Evolutionary conservation across 2,888 invertebrate genomes (phyloP), one percentile per base, ranked within the genome.

Genomic region (Osmoderma eremita): DNA sequence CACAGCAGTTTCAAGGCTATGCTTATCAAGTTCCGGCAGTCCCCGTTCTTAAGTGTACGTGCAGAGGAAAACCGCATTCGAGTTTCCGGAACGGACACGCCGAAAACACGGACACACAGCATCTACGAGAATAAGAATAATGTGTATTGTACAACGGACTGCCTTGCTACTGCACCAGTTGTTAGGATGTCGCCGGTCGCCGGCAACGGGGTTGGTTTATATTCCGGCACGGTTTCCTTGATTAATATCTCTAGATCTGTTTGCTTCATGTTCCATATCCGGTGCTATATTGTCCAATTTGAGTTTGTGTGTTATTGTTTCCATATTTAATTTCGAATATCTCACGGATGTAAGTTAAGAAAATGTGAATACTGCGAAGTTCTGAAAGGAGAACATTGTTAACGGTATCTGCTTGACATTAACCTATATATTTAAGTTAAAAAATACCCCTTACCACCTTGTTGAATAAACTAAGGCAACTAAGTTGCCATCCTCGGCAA

Each of bases 151-250:
- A 18, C 45, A 45, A 30, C 45, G 45, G 48, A 39, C 36, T 38
- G 56, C 58, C 73, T 73, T 74, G 73, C 74, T 70, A 70, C 72
- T 72, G 74, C 69, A 73, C 73, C 75, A 74, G 73, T 75, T 73
- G 74, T 74, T 71, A 72, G 73, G 71, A 71, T 68, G 69, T 45
- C 58, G 30, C 15, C 72, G 73, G 73, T 74, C 72, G 74, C 73
- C 72, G 67, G 67, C 66, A 70, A 72, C 69, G 63, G 63, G 70
- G 68, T 71, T 69, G 72, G 73, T 74, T 73, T 74, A 73, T 72
- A 71, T 73, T 70, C 72, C 61, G 72, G 70, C 67, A 74, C 71
- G 69, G 72, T 70, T 75, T 75, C 73, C 74, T 76, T 76, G 74
- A 77, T 77, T 77, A 77, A 77, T 77, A 76, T 75, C 71, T 70